Evolutionary conservation across 2,888 invertebrate species (phyloP).

Genomic region (Malthinus seriepunctatus): DNA sequence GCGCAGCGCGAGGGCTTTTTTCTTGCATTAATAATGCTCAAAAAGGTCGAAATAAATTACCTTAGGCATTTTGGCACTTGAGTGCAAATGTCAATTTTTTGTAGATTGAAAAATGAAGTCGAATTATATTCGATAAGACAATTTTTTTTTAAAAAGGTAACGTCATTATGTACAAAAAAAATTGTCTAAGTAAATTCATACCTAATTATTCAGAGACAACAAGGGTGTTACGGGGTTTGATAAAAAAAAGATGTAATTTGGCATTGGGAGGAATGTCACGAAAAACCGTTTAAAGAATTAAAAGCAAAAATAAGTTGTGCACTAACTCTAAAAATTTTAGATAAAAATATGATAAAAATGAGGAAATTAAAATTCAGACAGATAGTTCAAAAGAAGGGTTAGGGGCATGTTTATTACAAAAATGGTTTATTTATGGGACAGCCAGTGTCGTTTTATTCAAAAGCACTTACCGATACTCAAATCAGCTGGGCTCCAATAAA

Average conservation of each 20-base stretch:
- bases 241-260: constrained; percentile 2
- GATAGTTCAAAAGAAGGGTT: constrained; percentile 5
- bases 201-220: neutral
- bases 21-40: too few relatives aligned
- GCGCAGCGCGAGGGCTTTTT: too few relatives aligned
- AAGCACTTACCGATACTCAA: neutral
- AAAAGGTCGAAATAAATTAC: too few relatives aligned
- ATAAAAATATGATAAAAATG: neutral
- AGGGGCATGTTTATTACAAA: constrained; percentile 1
- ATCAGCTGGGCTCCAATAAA: constrained; percentile 6
- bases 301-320: neutral
- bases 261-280: neutral
- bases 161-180: neutral
- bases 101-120: too few relatives aligned
- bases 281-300: neutral
- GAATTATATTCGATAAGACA: too few relatives aligned
- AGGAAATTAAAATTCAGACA: neutral
- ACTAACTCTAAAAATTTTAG: neutral
- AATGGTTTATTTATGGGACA: too few relatives aligned
- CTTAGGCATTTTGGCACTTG: too few relatives aligned
- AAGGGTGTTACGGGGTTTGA: neutral
- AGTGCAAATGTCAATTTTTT: too few relatives aligned
- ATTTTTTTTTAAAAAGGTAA: too few relatives aligned
- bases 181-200: neutral
- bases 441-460: constrained; percentile 3